Percentiles rank a stretch among this genome's conserved stretches.
These are phyloP conservation scores for Clarias magur DNA, from an alignment of 2,113 vertebrate species.

Conservation along the genomic window DNA sequence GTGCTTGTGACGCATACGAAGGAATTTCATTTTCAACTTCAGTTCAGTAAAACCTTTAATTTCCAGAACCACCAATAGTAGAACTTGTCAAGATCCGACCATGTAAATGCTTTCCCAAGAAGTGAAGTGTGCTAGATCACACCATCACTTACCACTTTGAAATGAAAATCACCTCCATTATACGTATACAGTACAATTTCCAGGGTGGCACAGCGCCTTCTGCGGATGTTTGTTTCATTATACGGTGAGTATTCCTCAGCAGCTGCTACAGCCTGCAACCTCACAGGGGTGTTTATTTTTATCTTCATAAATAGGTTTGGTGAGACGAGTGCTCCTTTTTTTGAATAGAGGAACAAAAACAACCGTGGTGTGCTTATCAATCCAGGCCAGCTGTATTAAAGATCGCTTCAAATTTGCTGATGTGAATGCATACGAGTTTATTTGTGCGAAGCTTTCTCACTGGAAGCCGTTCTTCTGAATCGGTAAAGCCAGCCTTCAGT, in stretches of 20 bases:
- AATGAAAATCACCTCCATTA: not conserved
- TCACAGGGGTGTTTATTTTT: slow-evolving; percentile 5
- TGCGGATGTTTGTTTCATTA: not conserved
- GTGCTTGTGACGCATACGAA: not conserved
- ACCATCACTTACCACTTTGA: not conserved
- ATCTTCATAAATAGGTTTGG: slow-evolving; percentile 7
- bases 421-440: not conserved
- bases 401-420: not conserved
- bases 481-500: slow-evolving; percentile 14
- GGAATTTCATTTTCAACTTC: not conserved
- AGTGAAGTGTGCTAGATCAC: not conserved
- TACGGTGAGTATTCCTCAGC: not conserved
- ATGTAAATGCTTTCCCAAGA: not conserved
- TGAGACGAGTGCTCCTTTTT: not conserved
- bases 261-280: not conserved
- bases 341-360: not conserved
- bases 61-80: not conserved
- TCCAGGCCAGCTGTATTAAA: not conserved
- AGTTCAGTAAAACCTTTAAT: not conserved
- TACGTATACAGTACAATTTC: not conserved
- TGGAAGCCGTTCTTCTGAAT: not conserved
- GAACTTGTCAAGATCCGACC: not conserved
- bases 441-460: not conserved
- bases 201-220: not conserved
- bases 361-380: not conserved